phyloP scores from a whole-genome alignment of 1,140 invertebrate genomes.

The Drosophila mojavensis region DNA sequence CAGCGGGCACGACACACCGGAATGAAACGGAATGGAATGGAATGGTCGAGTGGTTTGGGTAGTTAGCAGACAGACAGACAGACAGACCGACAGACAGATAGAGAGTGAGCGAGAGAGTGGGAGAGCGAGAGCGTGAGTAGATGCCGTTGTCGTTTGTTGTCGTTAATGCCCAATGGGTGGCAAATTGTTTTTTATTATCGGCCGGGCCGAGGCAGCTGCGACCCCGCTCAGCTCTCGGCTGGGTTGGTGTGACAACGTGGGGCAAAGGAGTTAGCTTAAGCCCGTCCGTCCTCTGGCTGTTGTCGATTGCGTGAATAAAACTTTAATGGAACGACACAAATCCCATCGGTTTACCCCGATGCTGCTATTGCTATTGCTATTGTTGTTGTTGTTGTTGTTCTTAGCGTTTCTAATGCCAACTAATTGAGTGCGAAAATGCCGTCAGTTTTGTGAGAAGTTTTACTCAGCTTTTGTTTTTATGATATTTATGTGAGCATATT shows the following conservation, averaged over 20 bases:
- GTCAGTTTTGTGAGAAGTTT: constrained; percentile 52
- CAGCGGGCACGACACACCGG: constrained; percentile 52
- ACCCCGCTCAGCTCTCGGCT: constrained; percentile 5
- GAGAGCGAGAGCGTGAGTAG: constrained; percentile 24
- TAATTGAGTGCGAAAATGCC: constrained; percentile 84
- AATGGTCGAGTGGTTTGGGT: constrained; percentile 19
- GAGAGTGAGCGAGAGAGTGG: constrained; percentile 21
- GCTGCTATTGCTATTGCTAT: constrained; percentile 13
- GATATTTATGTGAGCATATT: constrained; percentile 56
- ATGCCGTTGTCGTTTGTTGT: constrained; percentile 75
- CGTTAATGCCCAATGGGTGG: constrained; percentile 83
- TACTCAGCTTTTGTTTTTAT: constrained; percentile 26
- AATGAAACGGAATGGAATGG: background rate
- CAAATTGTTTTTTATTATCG: constrained; percentile 84
- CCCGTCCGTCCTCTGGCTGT: constrained; percentile 16
- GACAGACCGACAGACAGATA: constrained; percentile 3
- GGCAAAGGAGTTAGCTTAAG: constrained; percentile 63
- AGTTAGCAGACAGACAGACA: constrained; percentile 8
- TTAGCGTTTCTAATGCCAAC: constrained; percentile 81
- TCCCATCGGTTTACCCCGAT: constrained; percentile 49
- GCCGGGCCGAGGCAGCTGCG: constrained; percentile 46
- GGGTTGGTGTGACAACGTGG: constrained; percentile 21
- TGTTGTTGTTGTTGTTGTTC: constrained; percentile 21
- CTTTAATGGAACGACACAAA: constrained; percentile 84
- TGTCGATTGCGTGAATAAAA: constrained; percentile 82